Conservation (phyloP, 2,888 invertebrate genomes). For the Bellardia pandia region DNA sequence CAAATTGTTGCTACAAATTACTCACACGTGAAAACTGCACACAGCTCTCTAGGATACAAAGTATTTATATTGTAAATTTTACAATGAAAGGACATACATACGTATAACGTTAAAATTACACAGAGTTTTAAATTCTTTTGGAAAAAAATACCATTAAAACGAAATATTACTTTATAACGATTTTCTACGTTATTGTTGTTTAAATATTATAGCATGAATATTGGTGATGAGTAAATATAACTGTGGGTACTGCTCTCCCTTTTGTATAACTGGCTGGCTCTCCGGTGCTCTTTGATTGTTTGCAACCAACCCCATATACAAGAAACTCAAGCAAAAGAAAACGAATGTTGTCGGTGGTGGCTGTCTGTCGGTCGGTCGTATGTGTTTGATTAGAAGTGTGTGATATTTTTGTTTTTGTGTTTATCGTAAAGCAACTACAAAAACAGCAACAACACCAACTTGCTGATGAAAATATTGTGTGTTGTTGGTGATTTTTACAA, state of each 20-base stretch:
- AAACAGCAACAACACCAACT: constrained; percentile 45
- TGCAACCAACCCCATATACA: constrained; percentile 41
- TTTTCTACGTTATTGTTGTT: constrained; percentile 30
- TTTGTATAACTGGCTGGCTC: not conserved
- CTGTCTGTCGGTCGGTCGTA: not conserved
- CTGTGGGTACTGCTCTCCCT: not conserved
- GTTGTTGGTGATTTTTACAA: constrained; percentile 69
- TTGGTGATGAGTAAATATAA: constrained; percentile 26
- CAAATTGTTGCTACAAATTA: constrained; percentile 63
- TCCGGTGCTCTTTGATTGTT: not conserved
- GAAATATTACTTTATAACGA: constrained; percentile 47
- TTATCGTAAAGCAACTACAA: constrained; percentile 44
- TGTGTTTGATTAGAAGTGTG: constrained; percentile 1
- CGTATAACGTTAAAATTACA: not conserved
- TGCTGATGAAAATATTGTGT: constrained; percentile 20
- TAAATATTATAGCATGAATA: not conserved
- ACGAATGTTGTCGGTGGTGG: constrained; percentile 41
- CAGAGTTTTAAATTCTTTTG: not conserved
- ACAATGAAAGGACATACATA: constrained; percentile 3
- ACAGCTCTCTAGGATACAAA: not conserved
- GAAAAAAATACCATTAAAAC: not conserved
- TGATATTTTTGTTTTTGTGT: constrained; percentile 39
- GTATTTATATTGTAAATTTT: no score
- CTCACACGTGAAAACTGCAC: constrained; percentile 49
- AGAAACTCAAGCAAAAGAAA: not conserved